Evolutionary conservation across 1,140 invertebrate species (phyloP), one percentile per base, ranked within the genome.

Genomic region (Sinella curviseta): DNA sequence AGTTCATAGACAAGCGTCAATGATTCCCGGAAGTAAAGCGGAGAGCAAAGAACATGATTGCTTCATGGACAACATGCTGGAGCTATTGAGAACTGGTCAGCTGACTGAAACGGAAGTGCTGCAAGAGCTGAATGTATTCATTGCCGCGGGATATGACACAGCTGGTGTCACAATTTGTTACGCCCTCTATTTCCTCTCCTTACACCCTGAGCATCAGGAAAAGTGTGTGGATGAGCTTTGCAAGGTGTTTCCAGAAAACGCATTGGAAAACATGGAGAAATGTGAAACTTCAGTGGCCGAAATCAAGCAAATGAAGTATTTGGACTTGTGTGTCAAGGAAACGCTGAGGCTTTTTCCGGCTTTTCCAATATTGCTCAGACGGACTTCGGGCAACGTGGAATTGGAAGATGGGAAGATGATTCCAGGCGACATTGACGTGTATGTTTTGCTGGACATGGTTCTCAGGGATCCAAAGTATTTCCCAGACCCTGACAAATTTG

Each of bases 291-390:
- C 57, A 12, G n/a, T 30, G 30, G 30, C 26, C 31, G 65, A 12
- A 1, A 33, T n/a, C 8, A 70, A 70, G 31, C 81, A 89, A 12
- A 89, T 93, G 88, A 89, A 88, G 54, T 92, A 90, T 82, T 84
- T 93, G 74, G 92, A 94, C 80, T 90, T 90, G 85, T 91, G 90
- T 78, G 89, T 93, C 67, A 94, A 92, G 83, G 91, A 92, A 84
- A 86, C 90, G 0, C 82, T 92, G n/a, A 86, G 91, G 65, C 83
- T 92, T 0, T 92, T 89, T 84, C 93, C 93, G 16, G 91, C 91
- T 78, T 91, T 93, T 1, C 92, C 92, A 0, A 80, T 91, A 0
- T 89, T 93, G 70, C 89, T 88, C 0, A 86, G 93, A 77, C 87
- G 86, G 75, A 82, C 91, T 28, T 87, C 87, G 0, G 88, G 91